These are phyloP conservation scores for Phorcus lineatus DNA, from an alignment of 2,888 invertebrate species.

Conservation along the genomic window DNA sequence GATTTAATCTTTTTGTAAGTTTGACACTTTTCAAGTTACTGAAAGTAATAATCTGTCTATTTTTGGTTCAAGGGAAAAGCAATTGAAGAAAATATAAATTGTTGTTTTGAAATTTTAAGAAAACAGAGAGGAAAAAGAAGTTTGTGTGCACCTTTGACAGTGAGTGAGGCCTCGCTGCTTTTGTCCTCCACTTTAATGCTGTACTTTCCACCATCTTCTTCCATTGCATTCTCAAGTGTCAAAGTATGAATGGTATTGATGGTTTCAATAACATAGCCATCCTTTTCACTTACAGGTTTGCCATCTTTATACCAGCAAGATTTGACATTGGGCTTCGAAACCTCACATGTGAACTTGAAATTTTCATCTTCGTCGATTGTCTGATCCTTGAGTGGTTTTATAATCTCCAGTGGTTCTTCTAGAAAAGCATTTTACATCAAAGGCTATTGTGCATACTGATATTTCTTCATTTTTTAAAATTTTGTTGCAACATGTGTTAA, in stretches of 20 bases:
- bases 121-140: too few relatives aligned
- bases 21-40: too few relatives aligned
- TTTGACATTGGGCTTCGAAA: conserved; percentile 58
- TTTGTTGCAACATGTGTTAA: too few relatives aligned
- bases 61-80: too few relatives aligned
- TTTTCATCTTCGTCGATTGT: conserved; percentile 52
- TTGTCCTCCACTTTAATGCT: conserved; percentile 50
- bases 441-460: too few relatives aligned
- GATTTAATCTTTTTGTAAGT: too few relatives aligned
- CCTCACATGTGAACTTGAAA: conserved; percentile 54
- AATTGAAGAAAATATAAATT: too few relatives aligned
- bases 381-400: conserved; percentile 51
- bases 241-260: conserved; percentile 53
- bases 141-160: conserved; percentile 56
- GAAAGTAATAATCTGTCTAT: too few relatives aligned
- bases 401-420: conserved; percentile 50
- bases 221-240: conserved; percentile 49
- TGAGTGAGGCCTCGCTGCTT: conserved; percentile 55
- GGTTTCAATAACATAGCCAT: conserved; percentile 83
- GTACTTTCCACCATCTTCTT: conserved; percentile 67
- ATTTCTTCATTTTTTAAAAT: too few relatives aligned
- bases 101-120: too few relatives aligned
- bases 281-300: conserved; percentile 82
- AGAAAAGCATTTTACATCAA: conserved; percentile 15
- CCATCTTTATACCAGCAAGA: conserved; percentile 59